Evolutionary conservation across 2,113 vertebrate species (phyloP), one percentile per base, ranked within the genome.

Genomic region (Myanophis thanlyinensis): DNA sequence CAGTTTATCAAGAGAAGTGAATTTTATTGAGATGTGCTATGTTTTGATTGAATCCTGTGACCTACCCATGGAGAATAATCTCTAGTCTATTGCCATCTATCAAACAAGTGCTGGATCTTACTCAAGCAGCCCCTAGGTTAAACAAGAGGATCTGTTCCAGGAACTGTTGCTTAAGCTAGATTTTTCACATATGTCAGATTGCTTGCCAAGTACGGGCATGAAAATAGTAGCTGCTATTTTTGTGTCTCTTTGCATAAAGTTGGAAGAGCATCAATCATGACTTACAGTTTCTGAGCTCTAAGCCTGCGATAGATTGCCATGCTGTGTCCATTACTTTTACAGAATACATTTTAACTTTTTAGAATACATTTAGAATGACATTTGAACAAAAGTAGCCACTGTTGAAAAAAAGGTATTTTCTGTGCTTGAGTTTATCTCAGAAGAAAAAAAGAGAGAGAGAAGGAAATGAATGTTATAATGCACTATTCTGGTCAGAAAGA

Each of bases 11-110:
- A 85, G 93, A 95, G 88, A 91, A 92, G 56, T 56, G 89, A 25
- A 51, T 95, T 90, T 59, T 44, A n/a, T 54, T 90, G n/a, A 15
- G 85, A 62, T 89, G 15, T 84, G 0, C 49, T 84, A 88, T 53
- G 48, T 89, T 91, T 67, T 89, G 48, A 92, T 94, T 94, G 3
- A 30, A 8, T 95, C 91, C 91, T 90, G 85, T 92, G 89, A 80
- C 92, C 92, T 86, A 93, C 90, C 88, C 92, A 85, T 47, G 93
- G 89, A 88, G 11, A 1, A 25, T 92, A 52, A 2, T 54, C 47
- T 51, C 2, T 90, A 93, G 85, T 27, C 49, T 85, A 12, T 88
- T 52, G 40, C 11, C 90, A 48, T 88, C 91, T 91, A 48, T 88
- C 91, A 62, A 11, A 88, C 90, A 88, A 93, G 90, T 53, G 93